Conservation (phyloP, 2,113 vertebrate genomes). For the Heterochromis multidens region DNA sequence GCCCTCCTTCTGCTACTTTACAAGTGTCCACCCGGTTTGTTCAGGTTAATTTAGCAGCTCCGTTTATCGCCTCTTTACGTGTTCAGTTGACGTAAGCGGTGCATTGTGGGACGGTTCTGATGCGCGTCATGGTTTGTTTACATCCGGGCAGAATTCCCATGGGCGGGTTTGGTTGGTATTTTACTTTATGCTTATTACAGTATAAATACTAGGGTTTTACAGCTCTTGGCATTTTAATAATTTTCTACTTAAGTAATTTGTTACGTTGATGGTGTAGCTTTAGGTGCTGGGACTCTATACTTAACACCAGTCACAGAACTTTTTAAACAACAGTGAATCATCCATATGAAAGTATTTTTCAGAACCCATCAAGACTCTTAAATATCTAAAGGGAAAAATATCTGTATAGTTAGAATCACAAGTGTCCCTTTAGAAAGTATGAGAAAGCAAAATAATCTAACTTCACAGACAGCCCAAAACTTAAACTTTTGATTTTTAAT, state of each 20-base stretch:
- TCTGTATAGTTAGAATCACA: not conserved
- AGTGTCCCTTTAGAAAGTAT: not conserved
- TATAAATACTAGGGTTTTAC: not conserved
- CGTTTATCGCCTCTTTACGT: not conserved
- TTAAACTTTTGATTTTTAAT: not conserved
- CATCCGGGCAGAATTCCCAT: not conserved
- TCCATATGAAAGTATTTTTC: no score
- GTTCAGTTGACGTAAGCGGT: not conserved
- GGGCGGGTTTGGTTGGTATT: not conserved
- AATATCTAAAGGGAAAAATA: no score
- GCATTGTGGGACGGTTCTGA: conserved; percentile 54
- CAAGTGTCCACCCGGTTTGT: accelerated
- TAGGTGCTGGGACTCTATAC: not conserved
- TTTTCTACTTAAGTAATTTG: not conserved
- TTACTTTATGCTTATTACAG: not conserved
- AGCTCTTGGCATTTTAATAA: not conserved
- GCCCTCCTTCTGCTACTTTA: not conserved
- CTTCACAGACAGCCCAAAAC: not conserved
- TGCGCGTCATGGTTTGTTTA: conserved; percentile 65
- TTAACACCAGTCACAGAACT: not conserved
- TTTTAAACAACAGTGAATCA: no score
- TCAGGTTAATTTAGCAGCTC: not conserved
- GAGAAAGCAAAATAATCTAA: not conserved
- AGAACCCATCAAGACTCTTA: no score
- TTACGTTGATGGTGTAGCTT: not conserved